These are phyloP conservation scores for Drosophila eugracilis DNA, from an alignment of 1,140 invertebrate species.

Conservation along the genomic window DNA sequence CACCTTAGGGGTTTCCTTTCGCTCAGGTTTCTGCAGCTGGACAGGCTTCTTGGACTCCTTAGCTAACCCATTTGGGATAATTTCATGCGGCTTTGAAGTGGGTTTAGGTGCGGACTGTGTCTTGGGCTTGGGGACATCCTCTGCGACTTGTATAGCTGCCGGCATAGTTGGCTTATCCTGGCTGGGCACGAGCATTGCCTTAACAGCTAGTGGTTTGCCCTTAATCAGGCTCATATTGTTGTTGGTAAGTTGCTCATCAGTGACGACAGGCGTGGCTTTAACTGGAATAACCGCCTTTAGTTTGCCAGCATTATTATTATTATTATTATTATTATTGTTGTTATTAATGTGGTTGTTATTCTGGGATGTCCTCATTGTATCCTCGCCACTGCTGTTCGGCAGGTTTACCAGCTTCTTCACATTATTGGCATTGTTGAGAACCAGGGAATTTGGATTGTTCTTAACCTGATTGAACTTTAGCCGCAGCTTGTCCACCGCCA, in stretches of 20 bases:
- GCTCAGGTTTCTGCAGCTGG: neutral
- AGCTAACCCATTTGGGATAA: neutral
- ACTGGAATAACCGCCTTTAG: neutral
- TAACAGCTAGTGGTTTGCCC: conserved; percentile 8
- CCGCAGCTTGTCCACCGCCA: conserved; percentile 61
- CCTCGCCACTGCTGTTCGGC: conserved; percentile 1
- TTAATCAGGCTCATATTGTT: conserved; percentile 26
- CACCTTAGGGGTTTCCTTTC: neutral
- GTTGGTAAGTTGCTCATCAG: conserved; percentile 14
- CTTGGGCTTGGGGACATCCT: neutral
- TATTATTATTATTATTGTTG: conserved; percentile 7
- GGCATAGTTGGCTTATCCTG: conserved; percentile 2
- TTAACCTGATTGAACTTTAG: conserved; percentile 63
- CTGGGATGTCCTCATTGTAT: neutral
- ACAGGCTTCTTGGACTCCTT: neutral
- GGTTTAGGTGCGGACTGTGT: neutral
- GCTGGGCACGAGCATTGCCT: conserved; percentile 17
- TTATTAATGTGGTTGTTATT: conserved; percentile 2
- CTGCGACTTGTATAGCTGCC: neutral
- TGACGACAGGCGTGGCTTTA: conserved; percentile 5
- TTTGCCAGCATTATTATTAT: neutral
- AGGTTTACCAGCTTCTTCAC: conserved; percentile 12
- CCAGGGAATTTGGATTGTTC: conserved; percentile 44
- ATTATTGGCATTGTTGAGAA: conserved; percentile 38
- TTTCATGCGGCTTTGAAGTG: neutral